Percentiles rank a stretch among this genome's conserved stretches.
These are phyloP conservation scores for Endotricha flammealis DNA, from an alignment of 2,888 invertebrate species.

Conservation along the genomic window DNA sequence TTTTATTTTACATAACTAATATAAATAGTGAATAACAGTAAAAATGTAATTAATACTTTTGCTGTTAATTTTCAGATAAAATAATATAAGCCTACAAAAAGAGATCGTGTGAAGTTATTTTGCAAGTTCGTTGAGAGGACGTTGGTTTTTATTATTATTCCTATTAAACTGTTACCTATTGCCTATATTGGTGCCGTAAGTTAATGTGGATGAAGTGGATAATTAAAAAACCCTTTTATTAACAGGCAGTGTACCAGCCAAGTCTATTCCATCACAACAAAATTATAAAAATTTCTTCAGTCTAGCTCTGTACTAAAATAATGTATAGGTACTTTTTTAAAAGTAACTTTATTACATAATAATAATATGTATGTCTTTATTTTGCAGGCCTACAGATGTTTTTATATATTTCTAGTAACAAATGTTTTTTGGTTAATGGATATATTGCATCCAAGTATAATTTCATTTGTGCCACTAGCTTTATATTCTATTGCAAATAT, in stretches of 20 bases:
- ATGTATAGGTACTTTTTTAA: no score
- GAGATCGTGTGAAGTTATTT: conserved; percentile 35
- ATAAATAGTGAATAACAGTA: neutral
- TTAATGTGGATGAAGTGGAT: conserved; percentile 11
- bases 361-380: no score
- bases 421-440: conserved; percentile 42
- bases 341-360: no score
- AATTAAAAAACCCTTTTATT: no score
- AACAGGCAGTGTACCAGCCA: no score
- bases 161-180: conserved; percentile 46
- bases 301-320: no score
- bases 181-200: conserved; percentile 42
- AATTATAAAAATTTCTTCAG: no score
- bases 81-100: conserved; percentile 44
- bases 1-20: conserved; percentile 2
- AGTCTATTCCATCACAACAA: no score
- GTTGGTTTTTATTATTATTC: conserved; percentile 36
- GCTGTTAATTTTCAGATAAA: conserved; percentile 37
- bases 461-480: conserved; percentile 41
- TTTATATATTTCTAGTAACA: conserved; percentile 47
- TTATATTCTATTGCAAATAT: conserved; percentile 34
- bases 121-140: conserved; percentile 46
- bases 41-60: neutral
- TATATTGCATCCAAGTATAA: conserved; percentile 43
- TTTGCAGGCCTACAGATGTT: conserved; percentile 37